phyloP scores from a whole-genome alignment of 2,113 vertebrate species.

The Ailuropoda melanoleuca region DNA sequence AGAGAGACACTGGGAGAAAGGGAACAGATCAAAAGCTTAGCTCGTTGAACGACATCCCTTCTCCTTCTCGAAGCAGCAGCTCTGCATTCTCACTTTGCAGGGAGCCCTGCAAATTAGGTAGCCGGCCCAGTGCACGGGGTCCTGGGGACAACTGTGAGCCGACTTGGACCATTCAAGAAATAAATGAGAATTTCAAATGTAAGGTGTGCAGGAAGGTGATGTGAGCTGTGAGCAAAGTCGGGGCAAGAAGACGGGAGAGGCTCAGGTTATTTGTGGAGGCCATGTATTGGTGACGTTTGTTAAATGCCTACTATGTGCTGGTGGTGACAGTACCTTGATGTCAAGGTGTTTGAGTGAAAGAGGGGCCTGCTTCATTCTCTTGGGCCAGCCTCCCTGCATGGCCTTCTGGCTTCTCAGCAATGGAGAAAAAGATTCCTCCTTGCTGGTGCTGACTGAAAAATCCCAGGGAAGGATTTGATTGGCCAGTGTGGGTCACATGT shows the following conservation, averaged over 20 bases:
- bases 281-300: not conserved
- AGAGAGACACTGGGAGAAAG: not conserved
- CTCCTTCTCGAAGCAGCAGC: not conserved
- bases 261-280: not conserved
- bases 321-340: not conserved
- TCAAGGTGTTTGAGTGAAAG: not conserved
- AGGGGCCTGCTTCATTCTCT: not conserved
- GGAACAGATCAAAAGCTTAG: not conserved
- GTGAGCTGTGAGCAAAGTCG: not conserved
- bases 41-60: not conserved
- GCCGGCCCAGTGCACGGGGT: fast-evolving
- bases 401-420: not conserved
- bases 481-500: not conserved
- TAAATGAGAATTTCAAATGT: not conserved
- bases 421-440: not conserved
- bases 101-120: fast-evolving
- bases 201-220: not conserved
- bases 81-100: not conserved
- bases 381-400: not conserved
- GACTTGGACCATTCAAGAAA: not conserved
- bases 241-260: not conserved
- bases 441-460: not conserved
- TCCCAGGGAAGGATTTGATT: not conserved
- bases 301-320: not conserved
- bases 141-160: not conserved